Evolutionary conservation across 2,113 vertebrate species (phyloP).

Genomic region (Seriola aureovittata): DNA sequence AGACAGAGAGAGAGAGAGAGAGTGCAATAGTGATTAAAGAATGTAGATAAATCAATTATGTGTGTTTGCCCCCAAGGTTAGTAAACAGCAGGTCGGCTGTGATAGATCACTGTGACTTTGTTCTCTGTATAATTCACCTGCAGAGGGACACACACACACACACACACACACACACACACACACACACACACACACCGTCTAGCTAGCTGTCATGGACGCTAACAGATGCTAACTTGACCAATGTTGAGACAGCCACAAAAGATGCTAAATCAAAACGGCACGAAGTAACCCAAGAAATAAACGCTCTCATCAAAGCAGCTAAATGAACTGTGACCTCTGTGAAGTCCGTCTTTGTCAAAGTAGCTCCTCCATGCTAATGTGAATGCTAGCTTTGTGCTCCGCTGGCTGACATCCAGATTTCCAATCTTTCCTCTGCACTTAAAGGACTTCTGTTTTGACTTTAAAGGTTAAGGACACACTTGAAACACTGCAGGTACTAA

Average conservation of each 20-base stretch:
- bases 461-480: not conserved
- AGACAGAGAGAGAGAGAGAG: not conserved
- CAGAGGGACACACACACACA: not conserved
- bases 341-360: too few species aligned
- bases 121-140: not conserved
- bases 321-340: too few species aligned
- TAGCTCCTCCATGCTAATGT: too few species aligned
- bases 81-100: conserved; percentile 20
- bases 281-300: too few species aligned
- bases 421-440: not conserved
- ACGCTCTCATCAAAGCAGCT: too few species aligned
- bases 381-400: too few species aligned
- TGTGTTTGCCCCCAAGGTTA: conserved; percentile 13
- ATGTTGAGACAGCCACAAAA: too few species aligned
- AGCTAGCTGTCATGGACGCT: too few species aligned
- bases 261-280: too few species aligned
- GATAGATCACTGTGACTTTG: conserved; percentile 21
- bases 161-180: too few species aligned
- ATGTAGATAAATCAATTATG: conserved; percentile 41
- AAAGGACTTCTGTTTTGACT: not conserved
- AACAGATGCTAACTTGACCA: too few species aligned
- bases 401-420: not conserved
- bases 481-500: not conserved
- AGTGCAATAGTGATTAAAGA: conserved; percentile 30
- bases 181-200: not conserved